Conservation (phyloP, 2,113 vertebrate genomes). For the Siphamia tubifer region DNA sequence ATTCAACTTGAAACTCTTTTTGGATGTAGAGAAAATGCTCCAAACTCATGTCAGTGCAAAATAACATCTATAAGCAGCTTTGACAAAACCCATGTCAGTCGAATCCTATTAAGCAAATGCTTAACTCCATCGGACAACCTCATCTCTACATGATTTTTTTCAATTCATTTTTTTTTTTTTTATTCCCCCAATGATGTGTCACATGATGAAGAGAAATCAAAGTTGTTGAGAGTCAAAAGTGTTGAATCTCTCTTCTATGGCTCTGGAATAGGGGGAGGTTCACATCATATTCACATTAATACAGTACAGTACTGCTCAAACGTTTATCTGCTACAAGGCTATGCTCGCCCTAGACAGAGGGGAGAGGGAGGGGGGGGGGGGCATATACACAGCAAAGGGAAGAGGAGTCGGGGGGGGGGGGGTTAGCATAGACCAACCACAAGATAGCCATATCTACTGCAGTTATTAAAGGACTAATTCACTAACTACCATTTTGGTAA, state of each 20-base stretch:
- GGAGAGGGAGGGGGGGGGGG: constrained; percentile 43
- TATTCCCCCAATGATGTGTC: not conserved
- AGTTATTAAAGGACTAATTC: constrained; percentile 83
- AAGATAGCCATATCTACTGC: constrained; percentile 86
- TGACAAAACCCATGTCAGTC: not conserved
- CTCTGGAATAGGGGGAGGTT: constrained; percentile 17
- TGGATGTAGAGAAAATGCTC: not conserved
- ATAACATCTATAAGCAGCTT: constrained; percentile 10
- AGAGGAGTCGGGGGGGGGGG: constrained; percentile 41
- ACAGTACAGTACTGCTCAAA: constrained; percentile 88
- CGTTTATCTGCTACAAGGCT: constrained; percentile 71
- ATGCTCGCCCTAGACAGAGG: constrained; percentile 80
- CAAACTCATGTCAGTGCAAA: not conserved
- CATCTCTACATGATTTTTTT: not conserved
- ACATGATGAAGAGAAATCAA: not conserved
- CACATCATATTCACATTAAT: constrained; percentile 48
- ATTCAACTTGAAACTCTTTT: not conserved
- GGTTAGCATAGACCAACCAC: constrained; percentile 64
- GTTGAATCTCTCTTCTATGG: constrained; percentile 28
- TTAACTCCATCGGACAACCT: not conserved
- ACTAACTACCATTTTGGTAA: constrained; percentile 83
- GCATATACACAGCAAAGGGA: constrained; percentile 25
- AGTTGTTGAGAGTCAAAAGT: not conserved
- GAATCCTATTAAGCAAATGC: not conserved
- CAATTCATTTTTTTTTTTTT: too few relatives aligned